Evolutionary conservation across 2,888 invertebrate genomes (phyloP).

Genomic region (Clitarchus hookeri): DNA sequence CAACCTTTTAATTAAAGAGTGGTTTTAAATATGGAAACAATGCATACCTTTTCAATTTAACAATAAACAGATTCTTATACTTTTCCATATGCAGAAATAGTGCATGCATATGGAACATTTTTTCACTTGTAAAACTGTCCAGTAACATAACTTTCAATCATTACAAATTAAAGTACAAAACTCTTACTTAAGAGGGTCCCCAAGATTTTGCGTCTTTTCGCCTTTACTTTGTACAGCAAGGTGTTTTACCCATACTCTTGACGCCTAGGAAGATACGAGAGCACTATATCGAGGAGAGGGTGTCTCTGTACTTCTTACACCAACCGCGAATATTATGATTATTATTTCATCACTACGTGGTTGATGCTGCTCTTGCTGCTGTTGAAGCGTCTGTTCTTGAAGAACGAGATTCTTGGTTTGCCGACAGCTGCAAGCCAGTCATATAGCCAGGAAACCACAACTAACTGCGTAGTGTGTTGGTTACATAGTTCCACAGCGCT

Average conservation of each 20-base stretch:
- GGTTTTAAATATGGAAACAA: too few species aligned
- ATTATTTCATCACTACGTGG: not conserved
- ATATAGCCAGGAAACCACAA: not conserved
- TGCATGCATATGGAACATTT: too few species aligned
- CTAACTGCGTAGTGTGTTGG: slow-evolving; percentile 2
- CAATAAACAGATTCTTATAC: too few species aligned
- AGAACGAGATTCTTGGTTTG: not conserved
- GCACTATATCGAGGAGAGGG: not conserved
- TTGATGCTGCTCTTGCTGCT: not conserved
- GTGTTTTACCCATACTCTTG: not conserved
- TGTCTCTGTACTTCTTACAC: too few species aligned
- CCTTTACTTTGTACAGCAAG: not conserved
- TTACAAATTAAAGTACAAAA: too few species aligned
- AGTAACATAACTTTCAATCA: too few species aligned
- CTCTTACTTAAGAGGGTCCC: not conserved
- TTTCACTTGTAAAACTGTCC: too few species aligned
- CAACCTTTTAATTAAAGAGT: too few species aligned
- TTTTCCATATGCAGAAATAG: too few species aligned
- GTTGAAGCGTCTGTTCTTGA: not conserved
- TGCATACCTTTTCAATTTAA: too few species aligned
- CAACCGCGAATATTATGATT: too few species aligned
- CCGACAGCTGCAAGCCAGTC: not conserved
- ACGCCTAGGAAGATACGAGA: not conserved
- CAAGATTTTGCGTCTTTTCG: not conserved
- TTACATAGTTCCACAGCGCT: slow-evolving; percentile 14